Conservation (phyloP, 2,113 vertebrate genomes). For the Verasper variegatus region DNA sequence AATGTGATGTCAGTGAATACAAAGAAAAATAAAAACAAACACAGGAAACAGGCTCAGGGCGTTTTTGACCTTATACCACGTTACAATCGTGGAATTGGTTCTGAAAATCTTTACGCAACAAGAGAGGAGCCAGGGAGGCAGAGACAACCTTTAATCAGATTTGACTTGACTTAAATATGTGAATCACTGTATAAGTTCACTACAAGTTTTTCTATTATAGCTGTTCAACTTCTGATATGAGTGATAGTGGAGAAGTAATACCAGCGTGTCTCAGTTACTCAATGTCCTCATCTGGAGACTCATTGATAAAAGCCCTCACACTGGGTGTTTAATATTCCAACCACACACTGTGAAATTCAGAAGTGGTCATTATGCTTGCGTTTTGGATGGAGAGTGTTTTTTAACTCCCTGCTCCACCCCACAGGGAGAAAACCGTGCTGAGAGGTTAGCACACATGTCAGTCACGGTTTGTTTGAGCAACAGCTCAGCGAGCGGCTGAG, state of each 20-base stretch:
- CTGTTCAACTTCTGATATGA: not conserved
- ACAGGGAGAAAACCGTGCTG: constrained; percentile 8
- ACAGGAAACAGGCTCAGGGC: constrained; percentile 60
- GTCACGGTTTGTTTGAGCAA: constrained; percentile 20
- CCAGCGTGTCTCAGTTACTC: constrained; percentile 15
- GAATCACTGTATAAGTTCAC: no score
- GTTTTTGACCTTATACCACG: constrained; percentile 12
- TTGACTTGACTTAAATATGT: no score
- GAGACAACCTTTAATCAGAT: no score
- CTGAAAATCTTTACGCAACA: not conserved
- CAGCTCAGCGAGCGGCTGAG: constrained; percentile 6
- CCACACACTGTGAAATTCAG: constrained; percentile 47
- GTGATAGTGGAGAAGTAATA: constrained; percentile 3
- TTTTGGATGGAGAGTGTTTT: constrained; percentile 2
- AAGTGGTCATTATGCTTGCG: constrained; percentile 23
- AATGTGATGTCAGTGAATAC: constrained; percentile 51
- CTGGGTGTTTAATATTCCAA: constrained; percentile 53
- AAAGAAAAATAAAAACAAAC: constrained; percentile 64
- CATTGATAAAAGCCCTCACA: constrained; percentile 31
- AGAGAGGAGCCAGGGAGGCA: not conserved
- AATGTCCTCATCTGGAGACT: constrained; percentile 26
- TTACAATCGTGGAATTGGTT: constrained; percentile 18
- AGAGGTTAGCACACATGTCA: constrained; percentile 22
- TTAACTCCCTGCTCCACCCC: constrained; percentile 7
- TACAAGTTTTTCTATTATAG: no score